Evolutionary conservation across 2,113 vertebrate species (phyloP), one percentile per base, ranked within the genome.

Genomic region (Raja brachyura): DNA sequence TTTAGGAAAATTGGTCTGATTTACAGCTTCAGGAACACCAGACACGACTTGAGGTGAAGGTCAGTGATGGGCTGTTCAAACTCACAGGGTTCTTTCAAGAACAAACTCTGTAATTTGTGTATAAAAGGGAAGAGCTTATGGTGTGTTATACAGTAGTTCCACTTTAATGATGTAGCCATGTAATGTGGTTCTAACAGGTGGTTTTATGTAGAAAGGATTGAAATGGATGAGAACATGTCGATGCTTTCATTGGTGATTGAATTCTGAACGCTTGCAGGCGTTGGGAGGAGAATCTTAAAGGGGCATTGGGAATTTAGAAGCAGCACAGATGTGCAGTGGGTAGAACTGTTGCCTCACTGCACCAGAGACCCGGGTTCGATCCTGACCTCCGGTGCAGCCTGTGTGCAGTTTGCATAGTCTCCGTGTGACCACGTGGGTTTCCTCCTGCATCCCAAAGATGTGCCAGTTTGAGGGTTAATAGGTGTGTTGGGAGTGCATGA

Each of bases 131-230:
- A 31, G 83, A n/a, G 56, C 5, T 63, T 88, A 25, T 88, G 59
- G 83, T 5, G 59, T 63, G 83, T 28, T 31, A 63, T 66, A 48
- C 39, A 48, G 39, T 48, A 14, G 14, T 88, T 88, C 59, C 83
- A 18, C 83, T 88, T 88, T 86, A 86, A 86, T 61, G 81, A 86
- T n/a, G 81, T 59, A 59, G 81, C 25, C 61, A 22, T 61, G 18
- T 73, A 63, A 63, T 88, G 14, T 88, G n/a, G 75, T 77, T 88
- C 83, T 18, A 66, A 63, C 83, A 88, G 83, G 83, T 88, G 83
- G 56, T 66, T 63, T 63, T 63, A 88, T 2, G n/a, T n/a, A 16
- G 31, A 63, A 63, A 88, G 31, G 31, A 88, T 31, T 88, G 59
- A 88, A 88, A 88, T 88, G 0, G 28, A 63, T 88, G 8, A 63